Evolutionary conservation across 2,797 vertebrate genomes (phyloP), one percentile per base, ranked within the genome.

Genomic region (Pangasius sanitwongsei): DNA sequence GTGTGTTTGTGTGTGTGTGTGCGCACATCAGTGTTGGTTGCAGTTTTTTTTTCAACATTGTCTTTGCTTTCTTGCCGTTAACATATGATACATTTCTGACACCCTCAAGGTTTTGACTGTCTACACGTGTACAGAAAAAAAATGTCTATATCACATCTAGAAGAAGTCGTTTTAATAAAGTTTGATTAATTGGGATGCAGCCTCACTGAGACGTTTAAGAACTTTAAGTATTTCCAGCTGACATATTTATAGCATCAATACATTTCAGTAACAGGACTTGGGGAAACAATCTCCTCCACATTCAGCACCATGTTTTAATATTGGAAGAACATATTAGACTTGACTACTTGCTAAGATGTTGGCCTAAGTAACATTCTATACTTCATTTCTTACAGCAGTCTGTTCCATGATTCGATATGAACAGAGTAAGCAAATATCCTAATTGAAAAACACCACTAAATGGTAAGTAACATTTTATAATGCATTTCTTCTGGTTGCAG

Each of bases 171-270:
- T 48, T 48, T 48, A 48, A 48, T 48, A 48, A 48, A 8, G 23
- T 65, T 65, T 65, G 63, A 11, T 65, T n/a, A 12, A 65, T 28
- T 65, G 63, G 53, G 53, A 55, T 15, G 53, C 12, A 23, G 25
- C 37, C 37, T 25, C 34, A 44, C 3, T 41, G 70, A 74, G 6
- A 23, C 12, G 16, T 34, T 69, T 34, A 34, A 31, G 13, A 69
- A 67, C 65, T n/a, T n/a, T 37, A 72, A 74, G 70, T 74, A 11
- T 74, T 78, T 78, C 53, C 28, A 78, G 6, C 75, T 78, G n/a
- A 16, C 6, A 31, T 78, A 53, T 53, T n/a, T 16, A 13, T 16
- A 3, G 11, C 44, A 53, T 53, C n/a, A n/a, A 6, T 28, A 25
- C 20, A 44, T 69, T 69, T 69, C 65, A 15, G n/a, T 41, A 72